A percentile compares a stretch with the other conserved stretches of the same genome.
Conservation (phyloP, 2,888 invertebrate species). For the Drosophila testacea region DNA sequence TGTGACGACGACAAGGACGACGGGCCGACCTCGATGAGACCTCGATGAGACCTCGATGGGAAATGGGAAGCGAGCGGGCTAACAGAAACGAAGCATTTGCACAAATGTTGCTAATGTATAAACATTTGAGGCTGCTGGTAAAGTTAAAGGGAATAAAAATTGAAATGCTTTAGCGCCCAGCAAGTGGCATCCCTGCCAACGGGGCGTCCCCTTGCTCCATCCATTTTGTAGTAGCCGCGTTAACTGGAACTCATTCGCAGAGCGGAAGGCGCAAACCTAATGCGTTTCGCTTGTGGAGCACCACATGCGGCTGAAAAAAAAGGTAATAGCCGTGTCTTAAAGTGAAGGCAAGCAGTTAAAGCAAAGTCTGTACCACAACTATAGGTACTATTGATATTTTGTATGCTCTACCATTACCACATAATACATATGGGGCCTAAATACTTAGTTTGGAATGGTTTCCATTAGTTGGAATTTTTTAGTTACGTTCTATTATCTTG, state of each 20-base stretch:
- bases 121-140: constrained; percentile 64
- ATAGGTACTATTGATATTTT: neutral
- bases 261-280: constrained; percentile 49
- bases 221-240: constrained; percentile 37
- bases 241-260: constrained; percentile 14
- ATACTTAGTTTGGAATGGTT: too few relatives aligned
- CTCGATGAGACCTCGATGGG: neutral
- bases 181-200: constrained; percentile 19
- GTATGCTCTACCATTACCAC: neutral
- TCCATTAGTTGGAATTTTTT: too few relatives aligned
- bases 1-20: constrained; percentile 59
- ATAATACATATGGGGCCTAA: neutral
- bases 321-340: constrained; percentile 41
- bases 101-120: constrained; percentile 79
- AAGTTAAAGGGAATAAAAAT: constrained; percentile 56
- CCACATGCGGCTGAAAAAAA: constrained; percentile 62
- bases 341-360: constrained; percentile 4
- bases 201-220: constrained; percentile 33
- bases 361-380: neutral
- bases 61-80: neutral
- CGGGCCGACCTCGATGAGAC: constrained; percentile 2
- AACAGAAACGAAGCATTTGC: constrained; percentile 42
- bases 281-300: constrained; percentile 50
- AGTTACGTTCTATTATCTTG: too few relatives aligned
- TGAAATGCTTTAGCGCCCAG: constrained; percentile 53